Evolutionary conservation across 2,888 invertebrate genomes (phyloP), one percentile per base, ranked within the genome.

Genomic region (Agrochola circellaris): DNA sequence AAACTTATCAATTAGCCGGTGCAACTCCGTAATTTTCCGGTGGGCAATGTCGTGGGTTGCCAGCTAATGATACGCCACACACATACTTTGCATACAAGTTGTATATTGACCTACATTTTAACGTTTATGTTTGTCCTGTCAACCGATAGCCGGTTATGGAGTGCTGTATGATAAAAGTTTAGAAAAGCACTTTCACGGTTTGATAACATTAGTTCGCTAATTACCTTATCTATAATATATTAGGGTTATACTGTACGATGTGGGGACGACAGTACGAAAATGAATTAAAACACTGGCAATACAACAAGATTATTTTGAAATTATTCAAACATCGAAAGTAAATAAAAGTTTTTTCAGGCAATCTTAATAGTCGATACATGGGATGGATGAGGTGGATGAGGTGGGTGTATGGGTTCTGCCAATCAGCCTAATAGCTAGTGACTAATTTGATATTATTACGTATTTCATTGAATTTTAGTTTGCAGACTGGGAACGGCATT

Each of bases 41-140:
- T 23, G 61, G 68, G 73, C 77, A 74, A 42, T 68, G 68, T 68
- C 51, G 61, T 67, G 67, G 75, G 77, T 73, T 51, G 38, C 56
- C 54, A 68, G 79, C 70, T 79, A 84, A 80, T 82, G 79, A 79
- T 48, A 64, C 61, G 9, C 68, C 61, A 60, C 65, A 71, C 69
- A 60, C 23, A 54, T 72, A 73, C 69, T 82, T 87, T 77, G 80
- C 85, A 73, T 83, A 77, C 81, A 79, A 20, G 81, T 83, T 82
- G 73, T 72, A 60, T 68, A 82, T 83, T 88, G 88, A 87, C 88
- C 88, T 79, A 85, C 82, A 85, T 88, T 75, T 54, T 30, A 75
- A 61, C 75, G 73, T 58, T 78, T 80, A 61, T 80, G 81, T 72
- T 81, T 82, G 76, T 74, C 70, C 66, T 79, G 75, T 77, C 72